Conservation (phyloP, 1,140 invertebrate genomes). For the Phocides pigmalion region DNA sequence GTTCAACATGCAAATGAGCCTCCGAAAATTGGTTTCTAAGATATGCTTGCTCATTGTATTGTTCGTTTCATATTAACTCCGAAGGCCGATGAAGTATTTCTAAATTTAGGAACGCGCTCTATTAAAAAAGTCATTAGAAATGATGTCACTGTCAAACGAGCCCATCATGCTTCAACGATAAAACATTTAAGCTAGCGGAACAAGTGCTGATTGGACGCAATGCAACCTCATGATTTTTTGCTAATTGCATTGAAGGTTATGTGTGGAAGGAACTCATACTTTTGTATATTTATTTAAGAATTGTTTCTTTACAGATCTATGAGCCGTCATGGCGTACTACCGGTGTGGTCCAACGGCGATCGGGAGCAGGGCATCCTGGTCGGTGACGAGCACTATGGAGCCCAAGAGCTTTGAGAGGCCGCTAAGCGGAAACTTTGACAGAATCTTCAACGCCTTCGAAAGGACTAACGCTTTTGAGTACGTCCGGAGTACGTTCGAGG, state of each 20-base stretch:
- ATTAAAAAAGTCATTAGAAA: conserved; percentile 37
- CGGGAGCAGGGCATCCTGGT: conserved; percentile 87
- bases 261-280: background rate
- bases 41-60: conserved; percentile 32
- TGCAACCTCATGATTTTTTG: conserved; percentile 18
- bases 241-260: conserved; percentile 13
- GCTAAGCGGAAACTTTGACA: conserved; percentile 78
- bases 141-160: conserved; percentile 44
- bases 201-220: conserved; percentile 23
- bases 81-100: conserved; percentile 36
- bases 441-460: conserved; percentile 82
- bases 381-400: conserved; percentile 83
- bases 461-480: conserved; percentile 80
- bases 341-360: conserved; percentile 85
- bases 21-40: conserved; percentile 34
- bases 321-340: conserved; percentile 85
- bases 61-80: conserved; percentile 28
- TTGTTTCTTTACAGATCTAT: conserved; percentile 39
- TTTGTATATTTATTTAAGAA: conserved; percentile 1
- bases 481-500: conserved; percentile 69
- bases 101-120: conserved; percentile 33
- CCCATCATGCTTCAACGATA: conserved; percentile 27
- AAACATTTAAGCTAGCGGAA: conserved; percentile 23
- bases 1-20: conserved; percentile 49
- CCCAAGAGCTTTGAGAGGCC: conserved; percentile 69